Base-by-base conservation (phyloP, 2,888 invertebrate species). In the Oscheius onirici region DNA sequence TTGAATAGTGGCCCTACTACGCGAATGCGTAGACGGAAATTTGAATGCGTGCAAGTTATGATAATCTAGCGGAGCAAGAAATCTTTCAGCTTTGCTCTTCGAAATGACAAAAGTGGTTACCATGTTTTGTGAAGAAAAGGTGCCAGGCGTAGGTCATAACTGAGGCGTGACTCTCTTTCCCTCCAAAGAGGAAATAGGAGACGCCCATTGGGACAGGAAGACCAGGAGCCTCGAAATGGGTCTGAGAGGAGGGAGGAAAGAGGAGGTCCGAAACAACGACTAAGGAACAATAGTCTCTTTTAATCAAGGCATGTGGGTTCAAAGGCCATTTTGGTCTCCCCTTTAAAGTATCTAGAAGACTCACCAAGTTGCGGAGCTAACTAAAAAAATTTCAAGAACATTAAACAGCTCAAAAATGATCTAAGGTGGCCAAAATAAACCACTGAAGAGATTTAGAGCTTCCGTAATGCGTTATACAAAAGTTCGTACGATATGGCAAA, bases 1-100 rank as follows among this genome's bases (percentile, higher is more conserved):
- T n/a, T 8, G 13, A 46, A 20, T 46, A 46, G 46, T 46, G n/a
- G n/a, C 22, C 20, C 26, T 26, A 55, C 55, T 55, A 55, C 52
- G 52, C 11, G 10, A 43, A 13, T 17, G 15, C 15, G 46, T 15
- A 46, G 11, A 46, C 3, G 24, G 55, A 55, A 55, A 55, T 55
- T 55, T 55, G 55, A 55, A 55, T 55, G 55, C 55, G 26, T 28
- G 15, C 55, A 28, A 6, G 55, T 55, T 55, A 55, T 55, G 55
- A 13, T 55, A 46, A 46, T 46, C 46, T 20, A 46, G 20, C n/a
- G 13, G 46, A 46, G n/a, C 46, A 46, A 13, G 3, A 13, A 20
- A 46, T 46, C 46, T 46, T 17, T 46, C 15, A 46, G n/a, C 46
- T 46, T 20, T 46, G 46, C 46, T 46, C 46, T 46, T 11, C 5